Base-by-base conservation (phyloP, 2,888 invertebrate genomes). In the Tryphoninae sp. region DNA sequence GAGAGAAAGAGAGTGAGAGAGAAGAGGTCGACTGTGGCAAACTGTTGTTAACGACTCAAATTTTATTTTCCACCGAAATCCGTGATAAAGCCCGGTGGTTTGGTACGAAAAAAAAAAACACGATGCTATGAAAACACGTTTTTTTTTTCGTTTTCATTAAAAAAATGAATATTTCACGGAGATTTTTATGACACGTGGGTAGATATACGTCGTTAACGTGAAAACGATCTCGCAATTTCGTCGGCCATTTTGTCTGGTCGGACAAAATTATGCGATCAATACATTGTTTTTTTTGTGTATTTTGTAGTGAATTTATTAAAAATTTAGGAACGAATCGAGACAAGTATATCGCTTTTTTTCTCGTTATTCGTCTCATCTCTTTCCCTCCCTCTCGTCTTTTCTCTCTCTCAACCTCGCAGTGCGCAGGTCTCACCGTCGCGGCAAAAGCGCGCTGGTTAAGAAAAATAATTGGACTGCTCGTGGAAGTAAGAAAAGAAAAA, bases 391-490 rank as follows among this genome's bases (percentile, higher is more conserved):
- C 49, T 73, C 64, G 19, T 19, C 64, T 33, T 67, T n/a, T 71
- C 45, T 6, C 49, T 73, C 64, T 26, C 16, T 49, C 67, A 33
- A 40, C 33, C 33, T n/a, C 64, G 19, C 58, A 19, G 59, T 13
- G 69, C 6, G 22, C 45, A 26, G 23, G 19, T 2, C 40, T 45
- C 26, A 67, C 42, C 9, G 55, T 33, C 7, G 62, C 58, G 40
- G 40, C 73, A 45, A 67, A 72, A 53, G 73, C 68, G 61, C 62
- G 53, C 65, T 45, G 67, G 67, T 64, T 58, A 81, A 81, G 81
- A 81, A 81, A 81, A 78, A 75, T 79, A 79, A 79, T 79, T 79
- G 76, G 82, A 68, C 76, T 58, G 72, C 76, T 82, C 72, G 71
- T 58, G 72, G 62, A 79, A 76, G 33, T 78, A 45, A 55, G 23